Evolutionary conservation across 2,113 vertebrate species (phyloP).

Genomic region (Alouatta palliata): DNA sequence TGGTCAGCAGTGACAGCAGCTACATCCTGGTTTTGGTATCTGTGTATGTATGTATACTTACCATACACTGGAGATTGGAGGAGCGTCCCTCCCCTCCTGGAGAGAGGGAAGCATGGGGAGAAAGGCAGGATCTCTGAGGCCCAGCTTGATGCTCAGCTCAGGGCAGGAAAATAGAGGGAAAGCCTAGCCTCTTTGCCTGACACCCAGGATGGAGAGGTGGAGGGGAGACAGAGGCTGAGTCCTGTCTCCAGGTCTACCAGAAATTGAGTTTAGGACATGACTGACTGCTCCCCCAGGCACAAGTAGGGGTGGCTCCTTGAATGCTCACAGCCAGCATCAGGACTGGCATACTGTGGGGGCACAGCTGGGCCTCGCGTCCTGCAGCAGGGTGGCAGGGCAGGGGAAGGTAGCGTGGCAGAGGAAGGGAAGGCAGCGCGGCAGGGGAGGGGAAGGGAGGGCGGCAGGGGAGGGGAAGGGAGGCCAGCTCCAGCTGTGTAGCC

Average conservation of each 20-base stretch:
- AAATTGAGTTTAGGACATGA: not conserved
- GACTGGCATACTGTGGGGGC: too few species aligned
- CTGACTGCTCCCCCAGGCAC: not conserved
- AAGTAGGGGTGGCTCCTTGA: not conserved
- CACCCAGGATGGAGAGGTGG: rapidly evolving
- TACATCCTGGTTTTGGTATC: not conserved
- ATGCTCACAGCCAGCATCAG: rapidly evolving
- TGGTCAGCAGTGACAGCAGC: rapidly evolving
- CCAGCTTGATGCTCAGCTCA: rapidly evolving
- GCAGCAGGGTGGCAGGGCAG: not conserved
- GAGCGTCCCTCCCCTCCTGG: not conserved
- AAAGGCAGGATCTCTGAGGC: not conserved
- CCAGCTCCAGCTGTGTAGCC: not conserved
- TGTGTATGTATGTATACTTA: not conserved
- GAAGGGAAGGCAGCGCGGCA: not conserved
- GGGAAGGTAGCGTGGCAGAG: too few species aligned
- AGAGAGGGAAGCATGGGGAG: too few species aligned
- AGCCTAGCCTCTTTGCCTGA: not conserved
- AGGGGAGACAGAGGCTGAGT: not conserved
- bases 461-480: not conserved
- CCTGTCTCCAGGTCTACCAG: too few species aligned
- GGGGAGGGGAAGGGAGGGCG: too few species aligned
- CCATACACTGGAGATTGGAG: not conserved
- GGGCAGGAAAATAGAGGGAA: not conserved
- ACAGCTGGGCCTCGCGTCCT: not conserved